A percentile compares a stretch with the other conserved stretches of the same genome.
phyloP scores from a whole-genome alignment of 2,113 vertebrate species.

The Mastomys natalensis region DNA sequence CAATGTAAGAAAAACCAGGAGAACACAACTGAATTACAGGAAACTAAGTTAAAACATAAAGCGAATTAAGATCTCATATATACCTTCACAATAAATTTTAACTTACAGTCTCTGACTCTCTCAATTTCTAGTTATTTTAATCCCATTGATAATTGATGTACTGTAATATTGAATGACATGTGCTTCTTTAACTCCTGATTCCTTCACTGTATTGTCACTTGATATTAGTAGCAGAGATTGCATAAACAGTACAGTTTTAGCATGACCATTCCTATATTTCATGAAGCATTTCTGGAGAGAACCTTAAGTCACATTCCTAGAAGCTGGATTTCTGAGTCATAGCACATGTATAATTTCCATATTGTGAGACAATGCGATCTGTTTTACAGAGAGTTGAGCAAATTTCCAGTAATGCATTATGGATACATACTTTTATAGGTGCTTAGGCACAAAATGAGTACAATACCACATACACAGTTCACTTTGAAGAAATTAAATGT shows the following conservation, averaged over 20 bases:
- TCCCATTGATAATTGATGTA: background rate
- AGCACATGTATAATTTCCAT: background rate
- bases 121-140: background rate
- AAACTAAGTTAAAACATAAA: background rate
- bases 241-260: background rate
- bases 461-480: background rate
- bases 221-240: background rate
- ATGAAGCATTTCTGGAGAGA: background rate
- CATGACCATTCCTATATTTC: background rate
- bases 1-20: background rate
- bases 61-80: background rate
- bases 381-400: background rate
- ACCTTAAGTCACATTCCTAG: background rate
- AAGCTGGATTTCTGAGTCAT: background rate
- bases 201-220: background rate
- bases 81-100: background rate
- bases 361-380: background rate
- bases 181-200: background rate
- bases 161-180: background rate
- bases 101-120: background rate
- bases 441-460: background rate
- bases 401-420: background rate
- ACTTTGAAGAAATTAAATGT: background rate
- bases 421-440: background rate
- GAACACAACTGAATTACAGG: background rate